phyloP scores from a whole-genome alignment of 2,888 invertebrate species.

The Cheilosia scutellata region DNA sequence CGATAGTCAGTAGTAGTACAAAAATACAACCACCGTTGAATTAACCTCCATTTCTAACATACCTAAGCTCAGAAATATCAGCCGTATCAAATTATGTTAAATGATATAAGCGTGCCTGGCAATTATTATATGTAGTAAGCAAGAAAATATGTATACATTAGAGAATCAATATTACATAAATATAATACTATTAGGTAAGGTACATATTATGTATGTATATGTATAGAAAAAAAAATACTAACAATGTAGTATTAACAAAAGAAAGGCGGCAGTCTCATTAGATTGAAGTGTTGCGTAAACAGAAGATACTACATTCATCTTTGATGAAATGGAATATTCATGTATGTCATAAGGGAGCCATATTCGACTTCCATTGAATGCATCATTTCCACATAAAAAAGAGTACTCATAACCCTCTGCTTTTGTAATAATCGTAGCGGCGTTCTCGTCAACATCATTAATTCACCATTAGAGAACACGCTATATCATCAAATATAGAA shows the following conservation, averaged over 20 bases:
- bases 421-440: conserved; percentile 33
- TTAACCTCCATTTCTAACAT: too few relatives aligned
- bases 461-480: conserved; percentile 36
- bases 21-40: too few relatives aligned
- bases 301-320: conserved; percentile 17
- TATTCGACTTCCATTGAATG: conserved; percentile 38
- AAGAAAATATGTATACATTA: too few relatives aligned
- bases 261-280: conserved; percentile 37
- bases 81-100: too few relatives aligned
- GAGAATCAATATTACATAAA: too few relatives aligned
- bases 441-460: conserved; percentile 28
- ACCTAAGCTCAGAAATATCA: too few relatives aligned
- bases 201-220: not conserved
- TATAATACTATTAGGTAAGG: too few relatives aligned
- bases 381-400: conserved; percentile 37
- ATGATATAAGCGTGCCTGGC: too few relatives aligned
- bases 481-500: conserved; percentile 16
- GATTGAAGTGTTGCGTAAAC: conserved; percentile 45
- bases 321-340: conserved; percentile 47
- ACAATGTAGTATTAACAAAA: conserved; percentile 9
- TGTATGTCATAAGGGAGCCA: conserved; percentile 22
- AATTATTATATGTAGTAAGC: too few relatives aligned
- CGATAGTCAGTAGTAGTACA: too few relatives aligned
- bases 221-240: conserved; percentile 1
- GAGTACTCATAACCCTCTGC: conserved; percentile 37